Conservation (phyloP, 2,113 vertebrate species). For the Rostratula benghalensis region DNA sequence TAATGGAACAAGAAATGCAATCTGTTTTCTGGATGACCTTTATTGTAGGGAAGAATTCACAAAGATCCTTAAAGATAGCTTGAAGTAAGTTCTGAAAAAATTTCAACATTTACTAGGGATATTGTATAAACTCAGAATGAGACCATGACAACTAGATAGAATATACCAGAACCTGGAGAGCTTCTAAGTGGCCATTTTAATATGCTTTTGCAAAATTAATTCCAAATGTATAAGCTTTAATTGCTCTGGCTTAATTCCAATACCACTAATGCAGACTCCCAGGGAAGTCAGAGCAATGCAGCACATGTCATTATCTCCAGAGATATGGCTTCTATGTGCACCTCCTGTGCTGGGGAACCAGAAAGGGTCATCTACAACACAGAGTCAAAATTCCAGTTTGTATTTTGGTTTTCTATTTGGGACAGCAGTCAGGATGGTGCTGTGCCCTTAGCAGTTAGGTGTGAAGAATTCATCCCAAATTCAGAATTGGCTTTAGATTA, state of each 20-base stretch:
- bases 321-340: fast-evolving
- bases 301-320: neutral
- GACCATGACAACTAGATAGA: neutral
- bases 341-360: neutral
- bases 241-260: neutral
- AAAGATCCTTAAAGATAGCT: neutral
- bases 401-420: neutral
- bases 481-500: neutral
- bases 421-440: neutral
- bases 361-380: neutral
- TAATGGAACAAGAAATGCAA: neutral
- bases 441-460: neutral
- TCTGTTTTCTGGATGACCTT: neutral
- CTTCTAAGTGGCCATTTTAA: neutral
- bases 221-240: neutral
- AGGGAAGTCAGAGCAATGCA: neutral
- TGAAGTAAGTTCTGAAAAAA: neutral
- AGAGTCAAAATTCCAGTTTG: neutral
- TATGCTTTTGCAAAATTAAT: neutral
- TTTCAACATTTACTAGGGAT: neutral
- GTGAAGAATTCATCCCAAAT: neutral
- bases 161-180: neutral
- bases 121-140: neutral
- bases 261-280: neutral
- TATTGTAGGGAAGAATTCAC: neutral